Evolutionary conservation across 2,888 invertebrate species (phyloP), one percentile per base, ranked within the genome.

Genomic region (Allacma fusca): DNA sequence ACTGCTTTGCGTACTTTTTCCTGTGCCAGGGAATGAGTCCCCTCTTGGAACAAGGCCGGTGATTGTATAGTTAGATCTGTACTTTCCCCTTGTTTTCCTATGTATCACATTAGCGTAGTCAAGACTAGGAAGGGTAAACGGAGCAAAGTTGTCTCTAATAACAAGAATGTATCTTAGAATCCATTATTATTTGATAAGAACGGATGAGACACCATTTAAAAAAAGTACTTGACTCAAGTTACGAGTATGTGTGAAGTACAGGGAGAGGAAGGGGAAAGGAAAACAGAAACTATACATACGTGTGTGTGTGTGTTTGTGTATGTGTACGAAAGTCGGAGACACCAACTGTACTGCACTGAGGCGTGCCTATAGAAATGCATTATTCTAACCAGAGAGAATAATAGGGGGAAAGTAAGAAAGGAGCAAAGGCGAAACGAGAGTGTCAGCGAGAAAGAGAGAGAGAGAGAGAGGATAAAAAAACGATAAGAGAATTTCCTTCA

Each of bases 361-460:
- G 50, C 16, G 50, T 50, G n/a, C 50, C 16, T 19, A n/a, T 50
- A 50, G 19, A 50, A 50, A 13, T 50, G n/a, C 16, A 50, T 50
- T 50, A n/a, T 50, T 50, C n/a, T 16, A 50, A 50, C 34, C 4
- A 9, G 9, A 34, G 34, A 34, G 34, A 50, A 5, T 50, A 29
- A 65, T 26, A 28, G 1, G 24, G 23, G 26, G 28, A 29, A 65
- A 24, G 26, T 65, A 65, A 28, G 65, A 65, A 29, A 29, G 24
- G 26, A 65, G 65, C 24, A 28, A 65, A 65, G 29, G 29, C 24
- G n/a, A n/a, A n/a, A n/a, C n/a, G n/a, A n/a, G n/a, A n/a, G n/a
- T n/a, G n/a, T n/a, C n/a, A 28, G 5, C 1, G 13, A 70, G 13
- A 44, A 9, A 21, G 19, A 68, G n/a, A 68, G 29, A 16, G 67